Percentiles rank a stretch among this genome's conserved stretches.
These are phyloP conservation scores for Nesometra sesokonis DNA, from an alignment of 35 echinoderm and acorn worm species.

Conservation along the genomic window DNA sequence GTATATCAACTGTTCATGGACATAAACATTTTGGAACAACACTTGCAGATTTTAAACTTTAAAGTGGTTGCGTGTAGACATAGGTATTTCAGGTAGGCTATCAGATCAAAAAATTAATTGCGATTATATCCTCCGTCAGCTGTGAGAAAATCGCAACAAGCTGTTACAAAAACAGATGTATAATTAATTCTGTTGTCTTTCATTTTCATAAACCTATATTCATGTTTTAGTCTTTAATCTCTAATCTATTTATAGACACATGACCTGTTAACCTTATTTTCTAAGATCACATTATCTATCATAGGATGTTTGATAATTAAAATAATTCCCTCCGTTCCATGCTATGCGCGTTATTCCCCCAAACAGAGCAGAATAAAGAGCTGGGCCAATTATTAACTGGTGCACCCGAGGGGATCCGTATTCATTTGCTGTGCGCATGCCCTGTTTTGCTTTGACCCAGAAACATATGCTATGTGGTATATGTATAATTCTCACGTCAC, in stretches of 20 bases:
- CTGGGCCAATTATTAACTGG: neutral
- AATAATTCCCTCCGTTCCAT: neutral
- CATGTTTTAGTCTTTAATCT: neutral
- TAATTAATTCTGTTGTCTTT: neutral
- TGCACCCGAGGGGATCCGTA: neutral
- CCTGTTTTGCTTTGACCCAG: neutral
- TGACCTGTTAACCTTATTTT: neutral
- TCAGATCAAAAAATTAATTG: too few species aligned
- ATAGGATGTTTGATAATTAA: neutral
- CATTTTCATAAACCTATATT: neutral
- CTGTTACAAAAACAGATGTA: neutral
- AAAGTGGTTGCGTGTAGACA: too few species aligned
- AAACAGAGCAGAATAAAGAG: neutral
- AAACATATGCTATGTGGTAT: neutral
- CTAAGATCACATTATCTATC: neutral
- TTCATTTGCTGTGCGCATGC: neutral
- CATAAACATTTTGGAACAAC: too few species aligned
- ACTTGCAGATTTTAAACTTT: too few species aligned
- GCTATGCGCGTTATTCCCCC: neutral
- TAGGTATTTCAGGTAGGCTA: too few species aligned
- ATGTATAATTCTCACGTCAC: neutral
- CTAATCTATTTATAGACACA: neutral
- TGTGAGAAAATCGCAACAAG: neutral
- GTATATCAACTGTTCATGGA: too few species aligned
- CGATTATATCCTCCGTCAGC: neutral